A percentile compares a stretch with the other conserved stretches of the same genome.
Conservation (phyloP, 2,888 invertebrate genomes). For the Ditula angustiorana region DNA sequence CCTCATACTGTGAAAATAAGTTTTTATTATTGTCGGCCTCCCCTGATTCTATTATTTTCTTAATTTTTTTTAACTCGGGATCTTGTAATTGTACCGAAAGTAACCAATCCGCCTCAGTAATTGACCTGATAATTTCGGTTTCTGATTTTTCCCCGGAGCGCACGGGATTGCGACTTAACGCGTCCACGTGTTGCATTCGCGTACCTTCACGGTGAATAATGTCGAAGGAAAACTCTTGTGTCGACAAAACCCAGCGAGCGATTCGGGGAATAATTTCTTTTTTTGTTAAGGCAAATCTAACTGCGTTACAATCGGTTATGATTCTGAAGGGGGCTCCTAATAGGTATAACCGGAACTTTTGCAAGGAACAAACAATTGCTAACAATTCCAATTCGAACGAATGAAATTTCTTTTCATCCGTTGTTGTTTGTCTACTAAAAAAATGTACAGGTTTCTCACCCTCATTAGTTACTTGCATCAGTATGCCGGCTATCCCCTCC, state of each 20-base stretch:
- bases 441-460: conserved; percentile 39
- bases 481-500: conserved; percentile 36
- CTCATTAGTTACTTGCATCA: conserved; percentile 28
- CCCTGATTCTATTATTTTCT: no score
- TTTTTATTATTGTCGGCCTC: no score
- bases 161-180: no score
- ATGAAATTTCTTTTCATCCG: conserved; percentile 41
- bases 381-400: conserved; percentile 42
- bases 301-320: conserved; percentile 50
- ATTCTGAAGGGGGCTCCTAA: conserved; percentile 45
- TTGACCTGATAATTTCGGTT: no score
- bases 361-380: conserved; percentile 26
- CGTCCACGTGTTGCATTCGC: no score
- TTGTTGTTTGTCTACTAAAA: conserved; percentile 44
- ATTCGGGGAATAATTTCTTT: conserved; percentile 51
- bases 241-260: conserved; percentile 52
- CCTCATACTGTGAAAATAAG: background rate
- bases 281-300: conserved; percentile 48
- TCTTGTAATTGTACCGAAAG: no score
- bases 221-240: conserved; percentile 54
- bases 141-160: no score
- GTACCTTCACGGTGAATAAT: no score
- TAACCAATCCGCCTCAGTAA: no score
- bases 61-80: no score
- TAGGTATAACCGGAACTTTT: conserved; percentile 46